Base-by-base conservation (phyloP, 2,888 invertebrate genomes). In the Sinopyrophorus schimmeli region DNA sequence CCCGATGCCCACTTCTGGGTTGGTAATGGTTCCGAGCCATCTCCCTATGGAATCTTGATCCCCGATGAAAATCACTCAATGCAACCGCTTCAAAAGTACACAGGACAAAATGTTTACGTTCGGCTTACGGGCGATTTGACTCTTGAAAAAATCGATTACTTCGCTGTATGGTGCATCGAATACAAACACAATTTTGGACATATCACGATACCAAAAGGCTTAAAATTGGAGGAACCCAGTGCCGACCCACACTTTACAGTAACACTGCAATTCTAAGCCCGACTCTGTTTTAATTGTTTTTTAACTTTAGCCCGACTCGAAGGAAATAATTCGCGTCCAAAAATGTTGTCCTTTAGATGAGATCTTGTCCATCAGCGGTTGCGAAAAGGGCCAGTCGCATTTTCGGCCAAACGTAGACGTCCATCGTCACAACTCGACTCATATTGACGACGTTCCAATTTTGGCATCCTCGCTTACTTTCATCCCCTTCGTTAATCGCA, bases 1-100 rank as follows among this genome's bases (percentile, higher is more conserved):
- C 37, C 47, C n/a, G 38, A 54, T 24, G 55, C 60, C 3, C 46
- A 58, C 32, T 65, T 66, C 53, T 61, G 60, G 61, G 59, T 55
- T 1, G 63, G 63, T 14, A 59, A 47, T 12, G 63, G 59, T 5
- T 41, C 32, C 10, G 50, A 30, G 11, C 58, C 59, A 7, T 37
- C 48, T 7, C 14, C 42, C 9, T 39, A 27, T 24, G 55, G 54
- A 10, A 28, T 31, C 9, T 15, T 49, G 17, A 38, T 62, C n/a
- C 41, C 47, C 1, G 54, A 60, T 38, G 63, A 64, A 52, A 54
- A 46, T 2, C 55, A 55, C 7, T 54, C 57, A n/a, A 31, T 2
- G 1, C 15, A 44, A 10, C 40, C 30, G 6, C 38, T 64, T 4
- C 26, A 18, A 1, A 28, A 21, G 2, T 63, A 63, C 26, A 38